These are phyloP conservation scores for Amphilophus citrinellus DNA, from an alignment of 2,113 vertebrate genomes.

Conservation along the genomic window DNA sequence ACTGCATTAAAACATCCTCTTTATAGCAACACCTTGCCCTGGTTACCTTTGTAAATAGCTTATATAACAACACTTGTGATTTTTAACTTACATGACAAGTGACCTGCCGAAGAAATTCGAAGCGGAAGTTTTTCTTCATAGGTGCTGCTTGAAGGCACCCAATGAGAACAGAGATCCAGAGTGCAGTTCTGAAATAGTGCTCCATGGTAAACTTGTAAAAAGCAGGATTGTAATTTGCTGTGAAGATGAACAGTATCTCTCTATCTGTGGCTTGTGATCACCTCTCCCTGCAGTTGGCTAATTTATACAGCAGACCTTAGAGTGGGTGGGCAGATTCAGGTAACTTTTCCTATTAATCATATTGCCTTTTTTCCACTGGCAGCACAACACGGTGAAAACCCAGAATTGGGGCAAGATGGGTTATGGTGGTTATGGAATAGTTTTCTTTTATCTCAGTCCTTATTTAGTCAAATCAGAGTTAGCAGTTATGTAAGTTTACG, in stretches of 20 bases:
- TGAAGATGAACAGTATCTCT: not conserved
- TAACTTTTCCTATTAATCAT: conserved; percentile 65
- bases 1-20: not conserved
- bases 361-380: conserved; percentile 6
- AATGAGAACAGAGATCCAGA: conserved; percentile 14
- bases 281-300: not conserved
- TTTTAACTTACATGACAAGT: conserved; percentile 49
- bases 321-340: conserved; percentile 35
- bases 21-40: not conserved
- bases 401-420: conserved; percentile 2
- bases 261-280: conserved; percentile 7
- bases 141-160: conserved; percentile 27
- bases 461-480: not conserved
- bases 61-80: not conserved
- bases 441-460: not conserved
- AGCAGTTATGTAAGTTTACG: not conserved
- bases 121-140: rapidly evolving
- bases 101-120: rapidly evolving
- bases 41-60: not conserved
- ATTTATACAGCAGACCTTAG: conserved; percentile 18
- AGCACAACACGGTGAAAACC: conserved; percentile 44
- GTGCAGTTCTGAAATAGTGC: conserved; percentile 9
- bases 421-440: not conserved
- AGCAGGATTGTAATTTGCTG: not conserved
- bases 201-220: conserved; percentile 19